Evolutionary conservation across 2,888 invertebrate genomes (phyloP), one percentile per base, ranked within the genome.

Genomic region (Phasia obesa): DNA sequence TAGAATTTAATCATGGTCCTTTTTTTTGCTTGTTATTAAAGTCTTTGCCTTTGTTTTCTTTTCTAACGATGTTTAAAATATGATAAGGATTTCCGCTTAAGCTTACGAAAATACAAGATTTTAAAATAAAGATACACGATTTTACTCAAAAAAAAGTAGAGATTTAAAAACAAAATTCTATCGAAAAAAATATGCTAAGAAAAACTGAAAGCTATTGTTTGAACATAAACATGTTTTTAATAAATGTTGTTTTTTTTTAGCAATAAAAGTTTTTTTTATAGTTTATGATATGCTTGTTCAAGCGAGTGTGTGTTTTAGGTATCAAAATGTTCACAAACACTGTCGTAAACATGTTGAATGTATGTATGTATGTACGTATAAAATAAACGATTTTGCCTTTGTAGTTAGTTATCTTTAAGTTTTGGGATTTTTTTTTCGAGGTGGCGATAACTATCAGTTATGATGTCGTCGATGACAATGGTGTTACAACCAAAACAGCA

Each of bases 391-490:
- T 64, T 71, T 81, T 65, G 57, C n/a, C 60, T 65, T 76, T 19
- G 21, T 62, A 81, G 71, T 77, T 62, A 81, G 71, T 77, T 81
- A 81, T 73, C 81, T 81, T 60, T 53, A 19, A 25, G 17, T 49
- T 75, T 65, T 25, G 2, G 15, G n/a, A n/a, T 23, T 47, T 67
- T 44, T 60, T 62, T 59, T 65, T 60, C 60, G 55, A 77, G 67
- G 77, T 81, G 81, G 84, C 84, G 84, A 84, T 84, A 81, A 78
- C 84, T 81, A 84, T 84, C 84, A 81, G 80, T 81, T 81, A 81
- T 84, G 80, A 84, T 84, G 84, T 81, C 71, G 77, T 76, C 77
- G 81, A 73, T 84, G 84, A 81, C 81, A 84, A 81, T 81, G 74
- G 84, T 74, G 77, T 75, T 74, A 77, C 80, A 80, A 69, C 57